Evolutionary conservation across 2,888 invertebrate genomes (phyloP), one percentile per base, ranked within the genome.

Genomic region (Hirtodrosophila duncani): DNA sequence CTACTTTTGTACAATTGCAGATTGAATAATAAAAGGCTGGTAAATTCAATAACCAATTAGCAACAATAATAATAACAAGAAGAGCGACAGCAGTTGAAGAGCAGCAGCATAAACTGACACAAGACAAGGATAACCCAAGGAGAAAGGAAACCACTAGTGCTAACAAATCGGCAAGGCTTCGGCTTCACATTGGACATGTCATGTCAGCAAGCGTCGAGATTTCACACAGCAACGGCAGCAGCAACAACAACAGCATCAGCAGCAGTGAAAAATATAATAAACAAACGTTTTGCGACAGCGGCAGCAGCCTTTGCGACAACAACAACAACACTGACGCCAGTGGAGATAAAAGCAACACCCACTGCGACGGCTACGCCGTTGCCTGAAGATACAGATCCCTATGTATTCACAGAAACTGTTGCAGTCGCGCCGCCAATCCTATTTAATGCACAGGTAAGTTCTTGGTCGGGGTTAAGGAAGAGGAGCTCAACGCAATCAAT

Each of bases 381-480:
- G 52, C 62, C 83, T 67, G 87, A 87, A 81, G 87, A 87, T 84
- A 86, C 87, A 67, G 87, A 87, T 86, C 87, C 87, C 66, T 87
- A 87, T 83, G 86, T 84, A 56, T 87, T 87, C 79, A 86, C 87
- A 83, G 87, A 87, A 72, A 83, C 86, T 64, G 79, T 85, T 77
- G 80, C 85, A 81, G 71, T 83, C 58, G 79, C 86, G 63, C 84
- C 86, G 66, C 84, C 85, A 64, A 77, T 83, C 78, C 68, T 85
- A 79, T 86, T 85, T 67, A 86, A 85, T 79, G 83, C 86, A 69
- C 87, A 87, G 83, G 87, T 87, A 67, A 61, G 46, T 33, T n/a
- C n/a, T n/a, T 13, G 29, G n/a, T n/a, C n/a, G n/a, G n/a, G n/a
- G n/a, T n/a, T n/a, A n/a, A n/a, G n/a, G n/a, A 10, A n/a, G n/a